Conservation (phyloP, 2,113 vertebrate species). For the Melanocharis versteri region DNA sequence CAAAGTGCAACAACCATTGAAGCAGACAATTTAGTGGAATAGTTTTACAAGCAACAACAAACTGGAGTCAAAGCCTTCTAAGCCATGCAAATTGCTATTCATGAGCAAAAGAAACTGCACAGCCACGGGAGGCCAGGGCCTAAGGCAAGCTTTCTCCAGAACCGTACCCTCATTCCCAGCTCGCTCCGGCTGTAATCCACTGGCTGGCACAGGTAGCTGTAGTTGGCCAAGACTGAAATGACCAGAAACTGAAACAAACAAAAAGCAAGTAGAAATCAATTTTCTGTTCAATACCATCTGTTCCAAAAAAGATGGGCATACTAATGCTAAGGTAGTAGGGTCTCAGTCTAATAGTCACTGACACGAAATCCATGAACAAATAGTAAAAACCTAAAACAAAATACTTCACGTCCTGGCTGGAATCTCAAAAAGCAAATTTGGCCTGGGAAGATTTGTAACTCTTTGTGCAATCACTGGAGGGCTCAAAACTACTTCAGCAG, state of each 20-base stretch:
- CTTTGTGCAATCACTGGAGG: not conserved
- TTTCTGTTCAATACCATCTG: not conserved
- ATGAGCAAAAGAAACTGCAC: not conserved
- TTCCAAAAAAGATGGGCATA: not conserved
- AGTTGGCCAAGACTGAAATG: constrained; percentile 69
- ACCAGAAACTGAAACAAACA: constrained; percentile 70
- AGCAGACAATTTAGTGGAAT: not conserved
- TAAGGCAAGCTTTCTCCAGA: not conserved
- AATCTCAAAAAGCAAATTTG: not conserved
- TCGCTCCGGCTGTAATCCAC: constrained; percentile 67
- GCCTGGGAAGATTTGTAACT: not conserved
- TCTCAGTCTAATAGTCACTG: not conserved
- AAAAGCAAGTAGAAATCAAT: not conserved
- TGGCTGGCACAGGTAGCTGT: constrained; percentile 76
- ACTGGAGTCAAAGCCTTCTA: not conserved
- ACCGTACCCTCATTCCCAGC: constrained; percentile 64
- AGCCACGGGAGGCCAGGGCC: not conserved
- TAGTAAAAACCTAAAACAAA: not conserved
- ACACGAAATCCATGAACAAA: not conserved
- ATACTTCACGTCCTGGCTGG: not conserved
- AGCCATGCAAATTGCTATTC: not conserved
- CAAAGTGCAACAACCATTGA: not conserved
- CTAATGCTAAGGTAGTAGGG: not conserved
- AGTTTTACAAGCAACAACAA: not conserved
- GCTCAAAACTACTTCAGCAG: not conserved